Percentiles rank a stretch among this genome's conserved stretches.
phyloP scores from a whole-genome alignment of 2,113 vertebrate species.

The Desmodus rotundus region DNA sequence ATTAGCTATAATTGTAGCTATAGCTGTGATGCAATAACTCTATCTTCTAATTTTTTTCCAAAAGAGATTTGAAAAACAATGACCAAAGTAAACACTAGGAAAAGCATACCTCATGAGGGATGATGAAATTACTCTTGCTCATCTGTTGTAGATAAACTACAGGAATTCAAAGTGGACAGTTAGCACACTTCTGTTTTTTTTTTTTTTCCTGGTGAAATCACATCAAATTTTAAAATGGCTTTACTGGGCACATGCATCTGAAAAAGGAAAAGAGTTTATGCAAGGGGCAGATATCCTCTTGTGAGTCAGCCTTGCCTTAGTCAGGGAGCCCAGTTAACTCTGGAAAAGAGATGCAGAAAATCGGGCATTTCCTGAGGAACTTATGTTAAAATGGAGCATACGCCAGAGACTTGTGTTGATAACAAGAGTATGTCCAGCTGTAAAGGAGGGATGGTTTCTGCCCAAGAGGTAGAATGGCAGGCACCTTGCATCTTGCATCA shows the following conservation, averaged over 20 bases:
- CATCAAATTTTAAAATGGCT: conserved; percentile 49
- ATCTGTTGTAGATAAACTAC: not conserved
- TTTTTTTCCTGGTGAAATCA: conserved; percentile 26
- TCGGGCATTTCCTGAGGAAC: conserved; percentile 22
- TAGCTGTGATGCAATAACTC: not conserved
- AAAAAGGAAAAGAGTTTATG: conserved; percentile 18
- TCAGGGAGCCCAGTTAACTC: not conserved
- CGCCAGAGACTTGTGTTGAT: not conserved
- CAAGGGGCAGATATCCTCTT: conserved; percentile 27
- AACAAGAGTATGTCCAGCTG: not conserved
- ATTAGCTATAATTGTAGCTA: not conserved
- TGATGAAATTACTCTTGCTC: not conserved
- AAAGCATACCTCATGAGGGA: conserved; percentile 9
- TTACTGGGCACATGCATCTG: not conserved
- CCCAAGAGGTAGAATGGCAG: not conserved
- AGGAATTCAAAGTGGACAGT: not conserved
- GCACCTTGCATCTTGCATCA: conserved; percentile 8
- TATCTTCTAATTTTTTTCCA: not conserved
- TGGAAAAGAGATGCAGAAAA: conserved; percentile 16
- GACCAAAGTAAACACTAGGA: not conserved
- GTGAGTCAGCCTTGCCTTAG: conserved; percentile 28
- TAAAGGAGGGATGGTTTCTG: not conserved
- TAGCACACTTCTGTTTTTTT: not conserved
- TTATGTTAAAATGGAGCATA: conserved; percentile 23
- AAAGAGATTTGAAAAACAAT: not conserved